phyloP scores from a whole-genome alignment of 2,888 invertebrate genomes.

The Leptarthrus brevirostris region DNA sequence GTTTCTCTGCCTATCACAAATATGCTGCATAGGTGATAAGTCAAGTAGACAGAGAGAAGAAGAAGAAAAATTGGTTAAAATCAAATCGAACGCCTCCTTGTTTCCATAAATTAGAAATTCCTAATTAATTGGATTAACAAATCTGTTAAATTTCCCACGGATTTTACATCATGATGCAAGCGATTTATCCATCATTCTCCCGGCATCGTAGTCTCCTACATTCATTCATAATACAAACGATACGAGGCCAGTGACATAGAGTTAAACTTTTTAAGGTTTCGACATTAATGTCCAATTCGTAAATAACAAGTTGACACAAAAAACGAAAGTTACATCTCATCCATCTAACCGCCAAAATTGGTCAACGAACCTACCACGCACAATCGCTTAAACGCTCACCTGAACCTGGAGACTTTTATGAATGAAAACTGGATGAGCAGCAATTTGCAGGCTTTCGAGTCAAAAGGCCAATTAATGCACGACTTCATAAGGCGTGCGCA shows the following conservation, averaged over 20 bases:
- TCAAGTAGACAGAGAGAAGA: background rate
- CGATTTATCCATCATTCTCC: background rate
- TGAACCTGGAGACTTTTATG: slow-evolving; percentile 13
- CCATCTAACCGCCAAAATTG: slow-evolving; percentile 8
- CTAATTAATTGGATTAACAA: background rate
- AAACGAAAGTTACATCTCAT: background rate
- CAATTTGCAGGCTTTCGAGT: slow-evolving; percentile 19
- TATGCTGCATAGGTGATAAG: too few relatives aligned
- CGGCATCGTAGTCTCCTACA: background rate
- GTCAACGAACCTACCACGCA: slow-evolving; percentile 31
- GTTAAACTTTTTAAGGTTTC: background rate
- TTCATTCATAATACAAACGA: background rate
- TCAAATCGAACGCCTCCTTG: background rate
- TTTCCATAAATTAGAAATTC: background rate
- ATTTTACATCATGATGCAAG: background rate
- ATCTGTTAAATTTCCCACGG: background rate
- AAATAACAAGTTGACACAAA: background rate
- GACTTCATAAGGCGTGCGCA: slow-evolving; percentile 1
- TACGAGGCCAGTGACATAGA: background rate
- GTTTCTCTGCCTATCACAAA: too few relatives aligned
- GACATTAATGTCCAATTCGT: slow-evolving; percentile 10
- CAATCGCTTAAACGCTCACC: background rate
- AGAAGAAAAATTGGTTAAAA: background rate
- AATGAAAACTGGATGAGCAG: background rate
- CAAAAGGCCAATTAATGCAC: slow-evolving; percentile 29